A percentile compares a stretch with the other conserved stretches of the same genome.
phyloP scores from a whole-genome alignment of 2,888 invertebrate species.

The Spodoptera exigua region DNA sequence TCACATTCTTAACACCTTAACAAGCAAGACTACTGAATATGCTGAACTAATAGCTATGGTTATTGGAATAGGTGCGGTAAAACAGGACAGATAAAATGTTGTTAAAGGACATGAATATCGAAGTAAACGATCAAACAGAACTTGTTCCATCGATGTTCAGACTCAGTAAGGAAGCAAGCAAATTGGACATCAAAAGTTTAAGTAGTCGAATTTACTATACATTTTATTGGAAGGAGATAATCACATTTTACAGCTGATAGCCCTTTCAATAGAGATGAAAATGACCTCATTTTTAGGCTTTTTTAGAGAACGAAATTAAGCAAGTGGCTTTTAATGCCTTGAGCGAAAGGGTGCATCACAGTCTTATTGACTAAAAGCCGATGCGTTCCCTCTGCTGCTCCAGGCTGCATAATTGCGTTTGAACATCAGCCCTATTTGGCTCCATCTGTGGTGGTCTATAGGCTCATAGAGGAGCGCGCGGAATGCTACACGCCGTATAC shows the following conservation, averaged over 20 bases:
- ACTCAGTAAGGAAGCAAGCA: slow-evolving; percentile 46
- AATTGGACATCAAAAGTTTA: slow-evolving; percentile 33
- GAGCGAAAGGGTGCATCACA: no score
- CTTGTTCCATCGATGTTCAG: slow-evolving; percentile 19
- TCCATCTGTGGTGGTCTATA: no score
- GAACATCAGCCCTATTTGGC: no score
- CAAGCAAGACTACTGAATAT: slow-evolving; percentile 7
- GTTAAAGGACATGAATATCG: slow-evolving; percentile 26
- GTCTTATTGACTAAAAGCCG: no score
- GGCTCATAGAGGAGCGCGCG: no score
- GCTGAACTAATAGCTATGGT: slow-evolving; percentile 8
- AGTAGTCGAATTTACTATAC: slow-evolving; percentile 31
- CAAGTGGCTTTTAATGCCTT: no score
- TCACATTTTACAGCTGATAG: slow-evolving; percentile 25
- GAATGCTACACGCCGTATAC: no score
- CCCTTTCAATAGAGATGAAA: slow-evolving; percentile 16
- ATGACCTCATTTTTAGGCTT: background rate
- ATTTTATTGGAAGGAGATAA: slow-evolving; percentile 13
- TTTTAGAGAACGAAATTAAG: no score
- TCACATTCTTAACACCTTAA: slow-evolving; percentile 5
- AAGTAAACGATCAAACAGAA: slow-evolving; percentile 35
- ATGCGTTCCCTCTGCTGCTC: no score
- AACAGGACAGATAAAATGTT: slow-evolving; percentile 27
- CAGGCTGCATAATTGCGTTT: no score
- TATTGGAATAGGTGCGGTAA: slow-evolving; percentile 6